These are phyloP conservation scores for Oedothorax gibbosus DNA, from an alignment of 1,140 invertebrate species.

Conservation along the genomic window DNA sequence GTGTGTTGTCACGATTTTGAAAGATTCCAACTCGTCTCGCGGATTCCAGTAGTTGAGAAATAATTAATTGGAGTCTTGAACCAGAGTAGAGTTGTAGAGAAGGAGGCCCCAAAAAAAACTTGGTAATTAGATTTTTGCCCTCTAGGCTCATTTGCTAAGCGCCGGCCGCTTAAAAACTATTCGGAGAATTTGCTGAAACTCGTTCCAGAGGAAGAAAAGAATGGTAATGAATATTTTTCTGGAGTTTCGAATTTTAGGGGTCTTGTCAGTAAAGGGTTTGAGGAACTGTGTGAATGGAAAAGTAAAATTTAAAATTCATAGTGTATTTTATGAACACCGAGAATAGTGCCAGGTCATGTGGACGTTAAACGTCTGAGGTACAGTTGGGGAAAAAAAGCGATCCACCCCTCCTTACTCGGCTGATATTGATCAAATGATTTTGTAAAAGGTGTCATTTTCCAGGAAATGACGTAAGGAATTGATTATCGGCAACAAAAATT, in stretches of 20 bases:
- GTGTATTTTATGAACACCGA: too few relatives aligned
- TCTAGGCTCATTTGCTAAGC: slow-evolving; percentile 59
- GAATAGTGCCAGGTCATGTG: too few relatives aligned
- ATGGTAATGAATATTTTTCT: slow-evolving; percentile 57
- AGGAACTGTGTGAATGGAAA: too few relatives aligned
- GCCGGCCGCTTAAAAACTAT: slow-evolving; percentile 54
- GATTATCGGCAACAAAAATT: too few relatives aligned
- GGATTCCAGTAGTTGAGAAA: slow-evolving; percentile 60
- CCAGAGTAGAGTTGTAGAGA: slow-evolving; percentile 1
- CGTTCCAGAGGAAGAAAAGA: slow-evolving; percentile 30
- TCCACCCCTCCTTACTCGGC: too few relatives aligned
- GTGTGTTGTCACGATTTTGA: slow-evolving; percentile 52
- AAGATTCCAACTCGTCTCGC: slow-evolving; percentile 52
- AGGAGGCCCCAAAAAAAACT: slow-evolving; percentile 21
- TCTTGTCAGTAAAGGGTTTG: too few relatives aligned
- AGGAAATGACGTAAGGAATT: too few relatives aligned
- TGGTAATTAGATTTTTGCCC: slow-evolving; percentile 59
- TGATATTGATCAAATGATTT: too few relatives aligned
- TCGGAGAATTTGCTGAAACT: slow-evolving; percentile 55
- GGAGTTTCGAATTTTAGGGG: slow-evolving; percentile 1
- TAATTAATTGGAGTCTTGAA: slow-evolving; percentile 59
- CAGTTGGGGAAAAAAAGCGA: too few relatives aligned
- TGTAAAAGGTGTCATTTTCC: too few relatives aligned
- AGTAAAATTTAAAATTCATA: too few relatives aligned
- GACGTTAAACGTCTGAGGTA: too few relatives aligned